phyloP scores from a whole-genome alignment of 2,113 vertebrate genomes.

The Oreochromis niloticus region DNA sequence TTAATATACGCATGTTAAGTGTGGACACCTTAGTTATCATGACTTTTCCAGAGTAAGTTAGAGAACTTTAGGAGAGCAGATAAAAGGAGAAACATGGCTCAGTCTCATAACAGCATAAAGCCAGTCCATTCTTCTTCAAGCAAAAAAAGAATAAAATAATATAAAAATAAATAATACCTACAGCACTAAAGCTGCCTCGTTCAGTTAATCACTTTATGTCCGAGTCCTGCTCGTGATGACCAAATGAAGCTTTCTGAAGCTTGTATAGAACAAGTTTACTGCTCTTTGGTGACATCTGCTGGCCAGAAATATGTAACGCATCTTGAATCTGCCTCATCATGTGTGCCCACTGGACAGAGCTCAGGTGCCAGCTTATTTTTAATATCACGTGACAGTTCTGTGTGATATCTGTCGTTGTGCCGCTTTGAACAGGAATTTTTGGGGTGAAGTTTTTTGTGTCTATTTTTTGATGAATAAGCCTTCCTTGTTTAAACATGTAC shows the following conservation, averaged over 20 bases:
- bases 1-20: accelerated
- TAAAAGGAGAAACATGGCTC: accelerated
- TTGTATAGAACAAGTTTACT: not conserved
- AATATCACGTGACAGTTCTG: not conserved
- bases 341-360: not conserved
- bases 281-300: not conserved
- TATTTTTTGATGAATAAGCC: not conserved
- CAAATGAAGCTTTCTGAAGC: not conserved
- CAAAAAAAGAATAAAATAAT: not conserved
- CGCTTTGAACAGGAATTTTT: accelerated
- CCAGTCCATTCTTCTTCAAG: accelerated
- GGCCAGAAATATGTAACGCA: not conserved
- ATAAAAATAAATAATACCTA: not conserved
- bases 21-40: not conserved
- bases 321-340: not conserved
- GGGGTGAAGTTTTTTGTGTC: not conserved
- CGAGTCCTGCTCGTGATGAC: not conserved
- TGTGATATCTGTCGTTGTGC: accelerated
- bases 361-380: accelerated
- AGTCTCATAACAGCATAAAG: not conserved
- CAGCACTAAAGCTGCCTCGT: not conserved
- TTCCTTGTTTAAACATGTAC: not conserved
- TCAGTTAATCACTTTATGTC: not conserved
- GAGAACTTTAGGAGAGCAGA: not conserved
- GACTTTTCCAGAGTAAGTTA: not conserved